Conservation (phyloP, 2,113 vertebrate species). For the Nyctereutes procyonoides region DNA sequence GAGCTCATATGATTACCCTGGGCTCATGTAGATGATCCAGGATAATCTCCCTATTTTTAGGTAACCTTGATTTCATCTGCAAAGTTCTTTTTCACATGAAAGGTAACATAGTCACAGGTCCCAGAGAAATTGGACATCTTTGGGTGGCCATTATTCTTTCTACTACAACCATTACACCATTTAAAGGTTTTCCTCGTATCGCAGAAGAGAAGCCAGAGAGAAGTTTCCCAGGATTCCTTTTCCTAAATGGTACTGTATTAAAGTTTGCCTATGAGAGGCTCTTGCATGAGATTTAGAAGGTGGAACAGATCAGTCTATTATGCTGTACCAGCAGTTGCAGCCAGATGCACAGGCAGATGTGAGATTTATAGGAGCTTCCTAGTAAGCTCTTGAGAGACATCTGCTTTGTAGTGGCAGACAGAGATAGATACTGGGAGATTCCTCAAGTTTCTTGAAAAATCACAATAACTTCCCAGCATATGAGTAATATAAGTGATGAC, state of each 20-base stretch:
- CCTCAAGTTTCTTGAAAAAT: not conserved
- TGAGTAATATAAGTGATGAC: not conserved
- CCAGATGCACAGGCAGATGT: slow-evolving; percentile 27
- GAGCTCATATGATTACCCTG: not conserved
- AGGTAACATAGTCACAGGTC: not conserved
- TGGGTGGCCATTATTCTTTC: not conserved
- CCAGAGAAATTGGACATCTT: not conserved
- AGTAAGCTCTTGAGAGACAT: slow-evolving; percentile 13
- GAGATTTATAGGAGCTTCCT: slow-evolving; percentile 29
- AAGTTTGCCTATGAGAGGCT: not conserved
- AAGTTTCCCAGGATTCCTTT: not conserved
- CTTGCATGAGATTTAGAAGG: slow-evolving; percentile 15
- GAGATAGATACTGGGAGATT: not conserved
- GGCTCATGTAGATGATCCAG: not conserved
- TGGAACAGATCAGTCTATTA: not conserved
- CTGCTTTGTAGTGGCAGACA: slow-evolving; percentile 15
- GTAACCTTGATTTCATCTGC: not conserved
- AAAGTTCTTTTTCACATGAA: not conserved
- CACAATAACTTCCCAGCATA: not conserved
- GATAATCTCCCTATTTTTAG: not conserved
- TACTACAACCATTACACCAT: not conserved
- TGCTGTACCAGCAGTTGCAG: not conserved
- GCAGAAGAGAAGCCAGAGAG: not conserved
- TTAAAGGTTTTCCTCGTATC: not conserved
- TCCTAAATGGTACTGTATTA: not conserved